Evolutionary conservation across 1,140 invertebrate genomes (phyloP), one percentile per base, ranked within the genome.

Genomic region (Polypedilum pembai): DNA sequence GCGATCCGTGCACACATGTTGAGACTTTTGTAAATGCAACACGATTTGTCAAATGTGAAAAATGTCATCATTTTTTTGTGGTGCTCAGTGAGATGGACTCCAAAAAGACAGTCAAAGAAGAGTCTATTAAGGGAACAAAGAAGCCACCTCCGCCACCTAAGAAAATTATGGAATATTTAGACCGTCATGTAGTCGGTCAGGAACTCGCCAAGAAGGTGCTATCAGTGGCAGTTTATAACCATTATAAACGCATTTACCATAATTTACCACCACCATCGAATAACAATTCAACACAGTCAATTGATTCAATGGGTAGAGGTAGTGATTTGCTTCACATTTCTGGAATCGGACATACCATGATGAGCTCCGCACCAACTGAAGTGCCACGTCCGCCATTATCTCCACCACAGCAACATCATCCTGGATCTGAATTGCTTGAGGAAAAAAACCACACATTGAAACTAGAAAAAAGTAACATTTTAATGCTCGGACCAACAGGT

Each of bases 121-220:
- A 87, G 80, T 84, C 87, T 77, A 87, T 89, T 78, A 85, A 86
- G 81, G 85, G 89, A 83, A 82, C 84, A 81, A 89, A 88, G 78
- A 93, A 93, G 82, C 92, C 93, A 17, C 95, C 94, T 17, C 95
- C 95, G 0, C 93, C 93, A 10, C 95, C 94, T 0, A 96, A 96
- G 84, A 97, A 98, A 89, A 98, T 99, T 76, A 96, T 92, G 84
- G 92, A 96, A 78, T 98, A 95, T 84, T 84, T 99, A 41, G 94
- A 98, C 83, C 93, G 92, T 79, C 95, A 96, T 85, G 96, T 99
- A 17, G 90, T 99, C n/a, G 98, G 97, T 0, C 98, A 99, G 85
- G 93, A 98, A 77, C 89, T 93, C 83, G 98, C 97, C 0, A 99
- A 99, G 83, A 98, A 98, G 85, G 96, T 98, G n/a, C 84, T 99